Percentiles rank a stretch among this genome's conserved stretches.
Evolutionary conservation across 2,888 invertebrate species (phyloP).

Genomic region (Drosophila birchii): DNA sequence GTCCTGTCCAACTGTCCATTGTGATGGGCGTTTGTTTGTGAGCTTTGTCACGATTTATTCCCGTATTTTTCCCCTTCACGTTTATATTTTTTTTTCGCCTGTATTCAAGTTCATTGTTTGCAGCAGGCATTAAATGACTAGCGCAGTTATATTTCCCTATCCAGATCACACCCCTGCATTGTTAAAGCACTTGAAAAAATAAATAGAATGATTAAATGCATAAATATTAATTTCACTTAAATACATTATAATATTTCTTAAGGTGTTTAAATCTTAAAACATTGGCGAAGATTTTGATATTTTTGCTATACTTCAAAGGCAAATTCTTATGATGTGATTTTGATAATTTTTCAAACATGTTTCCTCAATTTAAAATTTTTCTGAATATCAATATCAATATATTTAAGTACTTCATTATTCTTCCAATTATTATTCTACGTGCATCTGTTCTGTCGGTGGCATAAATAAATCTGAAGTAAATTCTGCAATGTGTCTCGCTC

Average conservation of each 20-base stretch:
- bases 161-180: slow-evolving; percentile 15
- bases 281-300: background rate
- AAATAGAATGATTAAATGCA: background rate
- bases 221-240: too few relatives aligned
- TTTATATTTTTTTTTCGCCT: slow-evolving; percentile 54
- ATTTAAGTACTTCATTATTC: background rate
- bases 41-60: slow-evolving; percentile 74
- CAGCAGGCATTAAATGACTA: slow-evolving; percentile 62
- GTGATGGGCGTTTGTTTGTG: slow-evolving; percentile 69
- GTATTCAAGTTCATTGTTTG: slow-evolving; percentile 68
- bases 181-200: background rate
- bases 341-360: background rate
- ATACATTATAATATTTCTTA: too few relatives aligned
- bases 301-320: too few relatives aligned
- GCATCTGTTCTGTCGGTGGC: slow-evolving; percentile 47
- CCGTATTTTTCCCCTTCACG: slow-evolving; percentile 52
- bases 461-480: slow-evolving; percentile 81
- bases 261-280: background rate
- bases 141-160: slow-evolving; percentile 43
- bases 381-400: background rate
- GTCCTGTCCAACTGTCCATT: slow-evolving; percentile 70
- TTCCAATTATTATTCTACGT: background rate
- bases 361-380: background rate
- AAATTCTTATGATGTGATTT: too few relatives aligned
- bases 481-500: slow-evolving; percentile 82